Conservation (phyloP, 2,113 vertebrate genomes). For the Otis tarda region DNA sequence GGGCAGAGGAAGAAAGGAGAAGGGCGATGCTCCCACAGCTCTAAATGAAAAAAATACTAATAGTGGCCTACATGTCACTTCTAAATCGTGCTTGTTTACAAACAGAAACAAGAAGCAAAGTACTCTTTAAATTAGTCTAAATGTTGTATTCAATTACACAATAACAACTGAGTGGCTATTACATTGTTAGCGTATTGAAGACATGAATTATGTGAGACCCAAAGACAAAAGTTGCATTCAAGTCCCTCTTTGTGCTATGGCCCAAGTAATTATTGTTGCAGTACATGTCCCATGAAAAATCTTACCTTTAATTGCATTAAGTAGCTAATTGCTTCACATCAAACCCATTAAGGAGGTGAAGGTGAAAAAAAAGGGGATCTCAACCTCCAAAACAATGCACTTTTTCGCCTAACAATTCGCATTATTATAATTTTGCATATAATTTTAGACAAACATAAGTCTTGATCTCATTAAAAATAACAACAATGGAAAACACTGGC, state of each 20-base stretch:
- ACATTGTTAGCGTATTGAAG: background rate
- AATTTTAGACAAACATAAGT: background rate
- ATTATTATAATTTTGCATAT: background rate
- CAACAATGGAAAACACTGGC: background rate
- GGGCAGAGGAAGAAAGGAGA: background rate
- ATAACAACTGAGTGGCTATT: background rate
- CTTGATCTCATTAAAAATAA: background rate
- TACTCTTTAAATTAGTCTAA: background rate
- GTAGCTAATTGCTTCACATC: background rate
- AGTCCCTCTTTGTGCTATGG: background rate
- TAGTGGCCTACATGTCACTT: background rate
- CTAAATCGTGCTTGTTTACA: background rate
- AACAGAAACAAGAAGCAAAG: background rate
- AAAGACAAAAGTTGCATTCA: conserved; percentile 1
- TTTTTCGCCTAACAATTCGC: background rate
- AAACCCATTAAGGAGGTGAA: background rate
- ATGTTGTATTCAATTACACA: background rate
- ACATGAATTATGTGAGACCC: background rate
- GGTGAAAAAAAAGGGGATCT: background rate
- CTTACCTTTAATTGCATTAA: background rate
- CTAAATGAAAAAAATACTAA: background rate
- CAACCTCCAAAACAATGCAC: background rate
- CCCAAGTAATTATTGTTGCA: background rate
- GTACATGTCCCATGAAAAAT: background rate
- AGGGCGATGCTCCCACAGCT: background rate